Base-by-base conservation (phyloP, 2,113 vertebrate genomes). In the Mormyrus lacerda region DNA sequence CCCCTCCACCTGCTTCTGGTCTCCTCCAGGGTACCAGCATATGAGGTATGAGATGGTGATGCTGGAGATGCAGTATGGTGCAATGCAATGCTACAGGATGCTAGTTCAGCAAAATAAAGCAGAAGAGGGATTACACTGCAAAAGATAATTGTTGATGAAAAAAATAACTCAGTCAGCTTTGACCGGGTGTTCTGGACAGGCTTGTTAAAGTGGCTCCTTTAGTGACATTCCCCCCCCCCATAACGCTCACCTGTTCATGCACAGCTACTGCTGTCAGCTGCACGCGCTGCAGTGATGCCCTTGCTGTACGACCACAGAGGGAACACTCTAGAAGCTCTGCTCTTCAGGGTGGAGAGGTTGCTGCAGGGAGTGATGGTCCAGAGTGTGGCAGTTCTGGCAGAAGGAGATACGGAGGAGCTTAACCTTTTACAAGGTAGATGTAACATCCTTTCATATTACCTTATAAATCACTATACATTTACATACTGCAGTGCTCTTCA, bases 1-100 rank as follows among this genome's bases (percentile, higher is more conserved):
- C 76, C 92, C 17, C n/a, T 61, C 8, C 91, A 91, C 21, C 48
- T 97, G 17, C 88, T 98, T 69, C 93, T 97, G 89, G 90, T 97
- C 92, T 98, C 97, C 27, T 95, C 95, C 73, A 94, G 91, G 90
- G 90, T 97, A 58, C 97, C 97, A 53, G 97, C 96, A 7, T 96
- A 96, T 89, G 97, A 98, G 96, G 97, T 97, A 82, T 39, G 17
- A 10, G 17, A 47, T 39, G n/a, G n/a, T 27, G 39, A 19, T 24
- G 10, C 44, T 73, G 61, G 21, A 31, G 53, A 58, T 73, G 27
- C 48, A 86, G 48, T 3, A 31, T 50, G n/a, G 21, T 47, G 42
- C 82, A 45, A 3, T 27, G 84, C 84, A 50, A 47, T 83, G 82
- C 35, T 42, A 42, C 13, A 47, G 42, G 8, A 84, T 84, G 76